Base-by-base conservation (phyloP, 2,113 vertebrate genomes). In the Prochilodus magdalenae region DNA sequence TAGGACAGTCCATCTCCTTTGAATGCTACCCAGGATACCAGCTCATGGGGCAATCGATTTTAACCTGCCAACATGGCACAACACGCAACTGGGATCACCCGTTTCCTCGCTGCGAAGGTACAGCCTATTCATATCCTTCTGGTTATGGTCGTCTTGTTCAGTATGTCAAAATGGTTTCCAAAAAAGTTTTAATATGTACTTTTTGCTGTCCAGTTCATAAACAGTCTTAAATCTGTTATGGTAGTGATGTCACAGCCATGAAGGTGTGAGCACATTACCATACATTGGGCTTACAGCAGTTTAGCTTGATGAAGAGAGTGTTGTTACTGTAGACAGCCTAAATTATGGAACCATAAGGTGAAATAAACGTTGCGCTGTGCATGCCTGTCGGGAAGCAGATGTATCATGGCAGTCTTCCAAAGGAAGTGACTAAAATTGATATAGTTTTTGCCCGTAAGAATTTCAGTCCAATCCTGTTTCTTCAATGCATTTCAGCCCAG, bases 1-100 rank as follows among this genome's bases (percentile, higher is more conserved):
- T 99, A 0, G 98, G 98, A 36, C 97, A 99, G 83, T 99, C 98
- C 26, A 97, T 99, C 90, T 98, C 98, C 57, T 99, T 99, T 0
- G 97, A 99, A 90, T 99, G 98, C 75, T 93, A 96, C 60, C 95
- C 96, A 0, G 98, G 98, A 11, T 99, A 96, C 90, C 96, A 96
- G 0, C 94, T 99, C 1, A 92, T 91, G 70, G 98, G 98, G 15
- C 93, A 97, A 65, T 93, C 97, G 0, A 96, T 99, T 87, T 95
- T 99, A 70, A 98, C 97, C 11, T 99, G 98, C 75, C 95, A 97
- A 73, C 98, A 99, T 0, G 98, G 98, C 75, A 97, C 96, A 87
- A 98, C 96, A 40, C 95, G 98, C 84, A 99, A 96, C 90, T 99
- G 98, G 98, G 98, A 99, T 90, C 95, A 97, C 76, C 95, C 96